phyloP scores from a whole-genome alignment of 1,140 invertebrate genomes.

The Aplysia californica region DNA sequence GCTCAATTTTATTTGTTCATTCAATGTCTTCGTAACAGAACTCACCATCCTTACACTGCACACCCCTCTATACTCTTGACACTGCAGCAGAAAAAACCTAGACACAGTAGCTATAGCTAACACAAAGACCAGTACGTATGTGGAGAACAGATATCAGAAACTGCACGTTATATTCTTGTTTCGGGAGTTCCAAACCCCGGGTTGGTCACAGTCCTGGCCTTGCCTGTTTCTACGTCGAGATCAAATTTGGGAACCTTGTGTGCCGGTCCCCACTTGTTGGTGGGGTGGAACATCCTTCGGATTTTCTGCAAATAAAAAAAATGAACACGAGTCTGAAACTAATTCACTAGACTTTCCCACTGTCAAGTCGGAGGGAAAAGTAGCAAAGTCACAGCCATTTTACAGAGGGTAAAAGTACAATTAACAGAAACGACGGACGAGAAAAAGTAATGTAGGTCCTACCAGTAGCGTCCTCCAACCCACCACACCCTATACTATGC shows the following conservation, averaged over 20 bases:
- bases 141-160: neutral
- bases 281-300: conserved; percentile 42
- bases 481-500: neutral
- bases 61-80: no score
- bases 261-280: conserved; percentile 56
- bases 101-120: no score
- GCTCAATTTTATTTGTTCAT: no score
- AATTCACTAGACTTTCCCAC: no score
- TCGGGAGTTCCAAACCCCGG: conserved; percentile 34
- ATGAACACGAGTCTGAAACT: no score
- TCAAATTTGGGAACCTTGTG: conserved; percentile 56
- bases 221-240: conserved; percentile 13
- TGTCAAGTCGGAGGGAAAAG: no score
- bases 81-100: no score
- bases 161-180: conserved; percentile 38
- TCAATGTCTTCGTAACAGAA: no score
- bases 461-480: neutral
- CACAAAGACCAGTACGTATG: no score
- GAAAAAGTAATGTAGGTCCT: neutral
- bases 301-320: no score
- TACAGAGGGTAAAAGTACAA: conserved; percentile 28
- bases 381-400: no score
- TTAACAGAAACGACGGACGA: neutral
- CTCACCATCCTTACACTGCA: no score
- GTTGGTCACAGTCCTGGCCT: conserved; percentile 37